These are phyloP conservation scores for Sepiola atlantica DNA, from an alignment of 2,888 invertebrate genomes.

Conservation along the genomic window DNA sequence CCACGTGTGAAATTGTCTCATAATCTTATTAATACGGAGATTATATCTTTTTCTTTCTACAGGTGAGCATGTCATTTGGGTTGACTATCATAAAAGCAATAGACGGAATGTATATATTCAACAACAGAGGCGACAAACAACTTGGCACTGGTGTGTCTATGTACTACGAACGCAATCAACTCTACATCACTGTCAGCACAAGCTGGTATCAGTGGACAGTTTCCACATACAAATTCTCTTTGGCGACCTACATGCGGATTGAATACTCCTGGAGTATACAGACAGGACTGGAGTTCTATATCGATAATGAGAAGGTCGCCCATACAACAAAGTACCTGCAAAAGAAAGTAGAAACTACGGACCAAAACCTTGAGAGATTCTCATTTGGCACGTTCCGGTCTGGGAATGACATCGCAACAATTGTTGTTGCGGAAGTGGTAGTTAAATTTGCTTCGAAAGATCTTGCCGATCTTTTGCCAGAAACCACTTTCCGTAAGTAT, in stretches of 20 bases:
- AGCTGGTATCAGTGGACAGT: constrained; percentile 58
- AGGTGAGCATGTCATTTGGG: constrained; percentile 36
- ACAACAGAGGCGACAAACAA: constrained; percentile 56
- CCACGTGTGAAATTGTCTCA: too few relatives aligned
- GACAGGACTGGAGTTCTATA: constrained; percentile 55
- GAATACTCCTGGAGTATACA: constrained; percentile 60
- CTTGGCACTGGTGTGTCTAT: constrained; percentile 58
- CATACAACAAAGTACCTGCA: constrained; percentile 53
- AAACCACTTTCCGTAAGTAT: neutral
- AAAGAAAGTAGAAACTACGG: constrained; percentile 44
- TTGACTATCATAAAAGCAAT: neutral
- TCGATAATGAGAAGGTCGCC: constrained; percentile 55
- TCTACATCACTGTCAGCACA: constrained; percentile 54
- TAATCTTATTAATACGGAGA: too few relatives aligned
- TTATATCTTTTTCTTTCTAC: neutral
- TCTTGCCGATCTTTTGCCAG: neutral
- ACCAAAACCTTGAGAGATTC: constrained; percentile 40
- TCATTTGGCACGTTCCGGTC: constrained; percentile 50
- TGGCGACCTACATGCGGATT: constrained; percentile 53
- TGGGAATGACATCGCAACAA: constrained; percentile 50
- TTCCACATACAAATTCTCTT: constrained; percentile 48
- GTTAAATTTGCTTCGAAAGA: constrained; percentile 50
- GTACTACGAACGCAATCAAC: constrained; percentile 52
- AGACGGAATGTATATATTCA: constrained; percentile 56
- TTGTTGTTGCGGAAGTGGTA: constrained; percentile 55